Evolutionary conservation across 2,888 invertebrate species (phyloP).

Genomic region (Orchestes rusci): DNA sequence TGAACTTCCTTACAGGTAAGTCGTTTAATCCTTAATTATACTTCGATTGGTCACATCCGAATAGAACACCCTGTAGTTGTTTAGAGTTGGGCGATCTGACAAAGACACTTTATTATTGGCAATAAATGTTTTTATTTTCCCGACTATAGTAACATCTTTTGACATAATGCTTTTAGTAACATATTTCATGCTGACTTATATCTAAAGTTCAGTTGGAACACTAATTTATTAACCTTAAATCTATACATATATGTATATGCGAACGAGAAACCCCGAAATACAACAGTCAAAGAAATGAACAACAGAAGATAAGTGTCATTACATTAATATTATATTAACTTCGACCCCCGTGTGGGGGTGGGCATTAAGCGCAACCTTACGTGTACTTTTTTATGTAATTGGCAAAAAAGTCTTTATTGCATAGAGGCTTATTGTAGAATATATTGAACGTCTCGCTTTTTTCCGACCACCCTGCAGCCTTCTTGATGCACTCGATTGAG

Average conservation of each 20-base stretch:
- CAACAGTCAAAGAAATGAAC: too few relatives aligned
- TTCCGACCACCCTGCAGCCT: slow-evolving; percentile 6
- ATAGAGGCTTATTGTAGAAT: slow-evolving; percentile 6
- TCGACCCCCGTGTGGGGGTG: too few relatives aligned
- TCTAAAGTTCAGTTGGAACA: neutral
- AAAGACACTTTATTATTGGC: too few relatives aligned
- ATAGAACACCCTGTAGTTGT: slow-evolving; percentile 10
- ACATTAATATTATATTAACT: too few relatives aligned
- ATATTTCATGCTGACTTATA: slow-evolving; percentile 2
- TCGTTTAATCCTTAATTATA: slow-evolving; percentile 11
- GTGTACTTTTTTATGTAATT: neutral
- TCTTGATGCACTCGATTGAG: slow-evolving; percentile 1
- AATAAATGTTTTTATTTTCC: too few relatives aligned
- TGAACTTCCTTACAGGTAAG: slow-evolving; percentile 11
- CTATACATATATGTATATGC: too few relatives aligned
- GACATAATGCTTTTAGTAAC: neutral
- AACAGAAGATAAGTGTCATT: too few relatives aligned
- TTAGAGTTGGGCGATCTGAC: neutral
- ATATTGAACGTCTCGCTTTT: slow-evolving; percentile 4
- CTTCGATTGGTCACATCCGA: slow-evolving; percentile 12
- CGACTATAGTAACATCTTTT: neutral
- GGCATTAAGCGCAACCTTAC: too few relatives aligned
- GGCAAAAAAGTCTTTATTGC: too few relatives aligned
- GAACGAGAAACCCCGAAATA: too few relatives aligned
- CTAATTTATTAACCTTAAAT: too few relatives aligned